Base-by-base conservation (phyloP, 2,797 vertebrate genomes). In the Lepus townsendii region DNA sequence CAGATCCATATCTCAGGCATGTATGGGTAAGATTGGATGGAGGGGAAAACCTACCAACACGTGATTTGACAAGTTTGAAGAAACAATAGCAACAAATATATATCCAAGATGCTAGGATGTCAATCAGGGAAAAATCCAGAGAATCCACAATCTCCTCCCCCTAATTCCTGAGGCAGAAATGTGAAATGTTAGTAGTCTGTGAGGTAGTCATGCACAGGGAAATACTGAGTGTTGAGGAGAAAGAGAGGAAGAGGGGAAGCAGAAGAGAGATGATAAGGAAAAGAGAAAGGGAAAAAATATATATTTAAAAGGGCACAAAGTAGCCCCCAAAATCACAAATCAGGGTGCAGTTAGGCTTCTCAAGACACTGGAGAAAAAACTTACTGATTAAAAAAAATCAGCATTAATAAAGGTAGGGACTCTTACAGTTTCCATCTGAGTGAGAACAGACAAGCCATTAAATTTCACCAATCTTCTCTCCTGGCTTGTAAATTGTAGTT, bases 381-480 rank as follows among this genome's bases (percentile, higher is more conserved):
- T 47, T 63, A 68, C 27, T 60, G 11, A 75, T 42, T 86, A 69
- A 87, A 90, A 84, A 95, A 54, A 73, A 72, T 14, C 7, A 62
- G 35, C 75, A 66, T n/a, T 2, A 1, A 32, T 87, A 3, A 68
- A 22, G 27, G 57, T 47, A 2, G 32, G 35, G 6, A 5, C 35
- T 69, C 22, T 71, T 1, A 2, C 68, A 22, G 38, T 89, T 38
- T 91, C 14, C 62, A 5, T 72, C 6, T 90, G 16, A 27, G 6
- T 69, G n/a, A 93, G n/a, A 82, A 65, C 6, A 6, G 63, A 6
- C 4, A 71, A 65, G 24, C 77, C 42, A 87, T 27, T 47, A 69
- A 78, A 66, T 24, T 6, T 79, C 42, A 77, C 54, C 54, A 32
- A 50, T 3, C 1, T 83, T 42, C 93, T 72, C 27, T 84, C 47